Conservation (phyloP, 2,888 invertebrate species). For the Pimpla rufipes region DNA sequence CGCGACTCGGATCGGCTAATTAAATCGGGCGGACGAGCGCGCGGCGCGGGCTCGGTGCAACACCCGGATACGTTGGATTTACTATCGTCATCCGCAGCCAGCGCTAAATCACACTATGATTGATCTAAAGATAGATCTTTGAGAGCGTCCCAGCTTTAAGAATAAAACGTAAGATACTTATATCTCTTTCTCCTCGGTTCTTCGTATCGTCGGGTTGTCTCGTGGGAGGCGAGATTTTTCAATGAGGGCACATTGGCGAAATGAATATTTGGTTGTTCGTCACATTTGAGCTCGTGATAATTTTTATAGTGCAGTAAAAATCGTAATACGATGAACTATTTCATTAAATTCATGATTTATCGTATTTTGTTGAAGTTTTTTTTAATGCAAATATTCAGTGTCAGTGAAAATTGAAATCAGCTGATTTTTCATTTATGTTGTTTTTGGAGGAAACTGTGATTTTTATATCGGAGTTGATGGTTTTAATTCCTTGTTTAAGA, state of each 20-base stretch:
- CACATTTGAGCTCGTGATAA: too few species aligned
- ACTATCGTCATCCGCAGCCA: conserved; percentile 65
- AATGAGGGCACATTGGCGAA: too few species aligned
- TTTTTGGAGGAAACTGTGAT: conserved; percentile 12
- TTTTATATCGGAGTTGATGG: conserved; percentile 4
- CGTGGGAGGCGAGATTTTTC: conserved; percentile 8
- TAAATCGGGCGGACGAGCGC: too few species aligned
- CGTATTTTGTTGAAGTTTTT: background rate
- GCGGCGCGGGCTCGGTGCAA: conserved; percentile 52
- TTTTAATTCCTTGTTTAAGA: conserved; percentile 78
- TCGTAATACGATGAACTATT: background rate
- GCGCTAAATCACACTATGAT: conserved; percentile 71
- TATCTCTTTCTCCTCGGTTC: background rate
- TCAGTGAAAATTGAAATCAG: too few species aligned
- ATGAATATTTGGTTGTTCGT: too few species aligned
- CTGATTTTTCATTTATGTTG: background rate
- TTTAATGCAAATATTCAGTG: background rate
- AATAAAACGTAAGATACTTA: conserved; percentile 59
- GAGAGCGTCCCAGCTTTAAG: conserved; percentile 61
- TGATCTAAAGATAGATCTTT: conserved; percentile 72
- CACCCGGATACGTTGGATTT: conserved; percentile 61
- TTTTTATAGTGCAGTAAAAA: background rate
- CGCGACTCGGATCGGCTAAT: conserved; percentile 26
- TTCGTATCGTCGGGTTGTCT: background rate
- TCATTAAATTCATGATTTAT: background rate